Percentiles rank a stretch among this genome's conserved stretches.
Evolutionary conservation across 2,888 invertebrate species (phyloP).

Genomic region (Ormyrus pomaceus): DNA sequence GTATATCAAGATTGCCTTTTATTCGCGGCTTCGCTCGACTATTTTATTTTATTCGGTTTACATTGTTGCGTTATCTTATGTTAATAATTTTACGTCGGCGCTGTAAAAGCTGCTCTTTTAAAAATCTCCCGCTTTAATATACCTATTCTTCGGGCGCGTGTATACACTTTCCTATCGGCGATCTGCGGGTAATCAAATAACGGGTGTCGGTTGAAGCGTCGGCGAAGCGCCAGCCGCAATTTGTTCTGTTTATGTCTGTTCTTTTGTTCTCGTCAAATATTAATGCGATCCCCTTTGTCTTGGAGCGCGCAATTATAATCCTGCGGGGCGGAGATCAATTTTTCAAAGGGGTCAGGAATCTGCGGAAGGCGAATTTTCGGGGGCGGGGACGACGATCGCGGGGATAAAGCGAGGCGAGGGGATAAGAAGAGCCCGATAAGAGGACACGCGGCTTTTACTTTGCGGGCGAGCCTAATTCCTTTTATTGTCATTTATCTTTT

Average conservation of each 20-base stretch:
- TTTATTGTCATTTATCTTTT: conserved; percentile 13
- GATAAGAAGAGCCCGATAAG: conserved; percentile 24
- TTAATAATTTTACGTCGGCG: no score
- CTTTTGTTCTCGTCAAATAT: conserved; percentile 18
- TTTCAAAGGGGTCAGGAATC: conserved; percentile 40
- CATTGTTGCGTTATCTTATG: no score
- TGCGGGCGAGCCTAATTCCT: conserved; percentile 1
- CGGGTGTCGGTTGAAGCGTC: background rate
- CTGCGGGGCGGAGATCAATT: conserved; percentile 20
- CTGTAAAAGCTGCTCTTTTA: no score
- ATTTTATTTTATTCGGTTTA: no score
- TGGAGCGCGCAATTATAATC: conserved; percentile 34
- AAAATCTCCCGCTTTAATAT: no score
- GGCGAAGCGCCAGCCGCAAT: conserved; percentile 4
- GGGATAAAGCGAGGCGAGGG: conserved; percentile 26
- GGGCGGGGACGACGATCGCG: background rate
- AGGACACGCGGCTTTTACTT: conserved; percentile 25
- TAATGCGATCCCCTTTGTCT: conserved; percentile 36
- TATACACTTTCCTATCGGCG: no score
- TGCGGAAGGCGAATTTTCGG: conserved; percentile 15
- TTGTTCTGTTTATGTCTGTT: conserved; percentile 18
- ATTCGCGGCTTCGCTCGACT: no score
- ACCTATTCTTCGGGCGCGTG: no score
- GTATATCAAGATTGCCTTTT: no score
- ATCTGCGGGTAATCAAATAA: no score